A percentile compares a stretch with the other conserved stretches of the same genome.
phyloP scores from a whole-genome alignment of 2,797 vertebrate genomes.

The Trachops cirrhosus region DNA sequence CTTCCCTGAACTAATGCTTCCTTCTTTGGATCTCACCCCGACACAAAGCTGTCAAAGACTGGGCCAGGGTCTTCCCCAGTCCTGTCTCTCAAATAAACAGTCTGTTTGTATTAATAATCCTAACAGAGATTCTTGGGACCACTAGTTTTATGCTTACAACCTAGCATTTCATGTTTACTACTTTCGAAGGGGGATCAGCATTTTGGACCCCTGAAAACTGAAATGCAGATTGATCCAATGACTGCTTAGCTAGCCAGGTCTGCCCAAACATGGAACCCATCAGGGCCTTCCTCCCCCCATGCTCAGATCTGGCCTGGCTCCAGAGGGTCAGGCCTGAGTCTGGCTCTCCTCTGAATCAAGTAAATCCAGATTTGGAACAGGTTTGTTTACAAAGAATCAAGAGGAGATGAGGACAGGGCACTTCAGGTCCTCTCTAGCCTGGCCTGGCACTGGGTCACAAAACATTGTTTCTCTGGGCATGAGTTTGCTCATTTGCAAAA shows the following conservation, averaged over 20 bases:
- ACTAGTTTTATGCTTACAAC: neutral
- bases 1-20: neutral
- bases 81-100: neutral
- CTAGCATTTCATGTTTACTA: neutral
- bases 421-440: neutral
- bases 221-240: neutral
- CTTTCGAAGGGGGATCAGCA: neutral
- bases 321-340: neutral
- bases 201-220: neutral
- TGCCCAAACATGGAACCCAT: neutral
- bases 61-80: neutral
- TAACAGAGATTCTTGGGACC: neutral
- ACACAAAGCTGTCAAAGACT: neutral
- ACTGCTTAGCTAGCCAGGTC: neutral
- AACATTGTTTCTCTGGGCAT: neutral
- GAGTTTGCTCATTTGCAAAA: constrained; percentile 5
- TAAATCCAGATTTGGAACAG: neutral
- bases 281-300: neutral
- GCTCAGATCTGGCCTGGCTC: neutral
- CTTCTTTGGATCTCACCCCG: neutral
- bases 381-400: neutral
- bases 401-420: neutral
- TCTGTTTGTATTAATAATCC: neutral
- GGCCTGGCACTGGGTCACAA: neutral
- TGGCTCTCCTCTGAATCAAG: neutral